phyloP scores from a whole-genome alignment of 2,888 invertebrate species.

The Chaitophorus viminalis region DNA sequence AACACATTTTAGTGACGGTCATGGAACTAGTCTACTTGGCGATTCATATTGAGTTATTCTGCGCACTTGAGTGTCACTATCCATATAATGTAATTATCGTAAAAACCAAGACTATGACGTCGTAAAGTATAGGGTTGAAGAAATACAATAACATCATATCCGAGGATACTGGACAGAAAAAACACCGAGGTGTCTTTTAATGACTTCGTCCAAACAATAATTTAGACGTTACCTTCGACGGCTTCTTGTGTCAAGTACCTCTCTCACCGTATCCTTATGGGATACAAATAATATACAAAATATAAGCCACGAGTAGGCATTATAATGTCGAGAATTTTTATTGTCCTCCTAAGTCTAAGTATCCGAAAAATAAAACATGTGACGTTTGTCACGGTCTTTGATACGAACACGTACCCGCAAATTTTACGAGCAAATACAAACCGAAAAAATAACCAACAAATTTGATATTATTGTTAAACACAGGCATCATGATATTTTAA shows the following conservation, averaged over 20 bases:
- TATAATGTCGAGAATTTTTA: slow-evolving; percentile 37
- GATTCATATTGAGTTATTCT: slow-evolving; percentile 36
- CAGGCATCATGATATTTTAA: background rate
- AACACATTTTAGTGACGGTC: slow-evolving; percentile 42
- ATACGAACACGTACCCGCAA: slow-evolving; percentile 60
- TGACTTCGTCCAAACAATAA: slow-evolving; percentile 52
- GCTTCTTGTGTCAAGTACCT: slow-evolving; percentile 47
- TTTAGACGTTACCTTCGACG: slow-evolving; percentile 52
- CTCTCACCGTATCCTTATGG: background rate
- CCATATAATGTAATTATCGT: slow-evolving; percentile 47
- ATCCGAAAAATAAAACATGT: slow-evolving; percentile 20
- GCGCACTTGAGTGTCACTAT: slow-evolving; percentile 15
- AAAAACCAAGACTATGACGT: slow-evolving; percentile 56
- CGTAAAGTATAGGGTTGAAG: slow-evolving; percentile 54
- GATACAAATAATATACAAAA: background rate
- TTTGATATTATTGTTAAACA: slow-evolving; percentile 21
- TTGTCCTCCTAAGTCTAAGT: slow-evolving; percentile 30
- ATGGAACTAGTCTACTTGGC: slow-evolving; percentile 41
- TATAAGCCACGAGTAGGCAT: slow-evolving; percentile 14
- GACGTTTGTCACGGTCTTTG: slow-evolving; percentile 52
- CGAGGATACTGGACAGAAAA: slow-evolving; percentile 22
- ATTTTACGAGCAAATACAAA: slow-evolving; percentile 54
- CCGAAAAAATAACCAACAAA: slow-evolving; percentile 33
- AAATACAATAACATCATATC: slow-evolving; percentile 27
- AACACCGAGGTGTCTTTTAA: slow-evolving; percentile 47